phyloP scores from a whole-genome alignment of 1,140 invertebrate genomes.

The Macrocentrus cingulum region DNA sequence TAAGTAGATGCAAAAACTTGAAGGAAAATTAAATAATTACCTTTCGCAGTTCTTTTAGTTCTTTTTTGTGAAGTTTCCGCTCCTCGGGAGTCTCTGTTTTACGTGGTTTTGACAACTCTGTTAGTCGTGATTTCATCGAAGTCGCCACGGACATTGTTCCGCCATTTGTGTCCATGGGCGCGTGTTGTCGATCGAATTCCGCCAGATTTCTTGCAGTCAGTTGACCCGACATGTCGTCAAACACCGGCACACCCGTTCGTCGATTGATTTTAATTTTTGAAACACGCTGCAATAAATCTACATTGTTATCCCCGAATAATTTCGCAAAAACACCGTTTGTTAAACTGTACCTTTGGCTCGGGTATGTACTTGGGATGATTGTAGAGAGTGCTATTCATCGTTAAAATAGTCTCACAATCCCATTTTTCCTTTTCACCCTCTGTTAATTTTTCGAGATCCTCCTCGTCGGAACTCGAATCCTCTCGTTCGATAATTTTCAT shows the following conservation, averaged over 20 bases:
- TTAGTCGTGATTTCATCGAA: slow-evolving; percentile 70
- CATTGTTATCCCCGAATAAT: not conserved
- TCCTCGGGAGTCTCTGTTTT: slow-evolving; percentile 85
- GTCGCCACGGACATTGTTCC: slow-evolving; percentile 65
- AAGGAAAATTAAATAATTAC: slow-evolving; percentile 43
- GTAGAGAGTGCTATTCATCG: slow-evolving; percentile 86
- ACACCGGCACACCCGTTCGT: slow-evolving; percentile 73
- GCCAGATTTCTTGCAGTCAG: slow-evolving; percentile 71
- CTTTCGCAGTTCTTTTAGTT: slow-evolving; percentile 80
- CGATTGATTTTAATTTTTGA: slow-evolving; percentile 71
- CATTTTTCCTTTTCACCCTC: slow-evolving; percentile 72
- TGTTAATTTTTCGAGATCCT: slow-evolving; percentile 64
- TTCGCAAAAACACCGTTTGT: not conserved
- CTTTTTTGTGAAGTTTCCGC: slow-evolving; percentile 75
- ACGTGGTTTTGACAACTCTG: slow-evolving; percentile 71
- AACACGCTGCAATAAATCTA: slow-evolving; percentile 50
- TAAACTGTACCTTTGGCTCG: slow-evolving; percentile 74
- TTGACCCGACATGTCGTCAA: slow-evolving; percentile 60
- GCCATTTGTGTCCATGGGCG: slow-evolving; percentile 42
- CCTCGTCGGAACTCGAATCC: slow-evolving; percentile 56
- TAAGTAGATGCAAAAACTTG: too few species aligned
- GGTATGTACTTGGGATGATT: slow-evolving; percentile 88
- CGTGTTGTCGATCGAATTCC: slow-evolving; percentile 64
- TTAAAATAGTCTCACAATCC: slow-evolving; percentile 93
- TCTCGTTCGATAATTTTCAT: slow-evolving; percentile 41